phyloP scores from a whole-genome alignment of 2,113 vertebrate genomes.

The Oenanthe melanoleuca region DNA sequence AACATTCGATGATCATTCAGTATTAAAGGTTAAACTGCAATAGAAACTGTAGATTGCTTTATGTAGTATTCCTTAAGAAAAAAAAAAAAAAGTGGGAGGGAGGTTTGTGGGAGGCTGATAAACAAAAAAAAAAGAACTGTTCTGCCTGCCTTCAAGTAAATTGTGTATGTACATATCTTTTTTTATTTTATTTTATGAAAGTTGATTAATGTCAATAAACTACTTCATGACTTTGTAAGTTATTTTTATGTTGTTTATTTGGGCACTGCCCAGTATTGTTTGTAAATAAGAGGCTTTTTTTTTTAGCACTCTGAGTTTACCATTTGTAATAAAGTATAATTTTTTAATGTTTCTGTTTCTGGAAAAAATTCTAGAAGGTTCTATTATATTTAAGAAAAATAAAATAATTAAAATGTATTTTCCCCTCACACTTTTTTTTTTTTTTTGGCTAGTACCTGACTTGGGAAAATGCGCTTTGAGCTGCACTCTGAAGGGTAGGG shows the following conservation, averaged over 20 bases:
- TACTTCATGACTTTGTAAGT: slow-evolving; percentile 94
- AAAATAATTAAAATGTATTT: slow-evolving; percentile 85
- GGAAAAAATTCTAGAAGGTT: slow-evolving; percentile 87
- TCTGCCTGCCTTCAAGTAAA: slow-evolving; percentile 87
- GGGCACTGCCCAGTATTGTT: slow-evolving; percentile 94
- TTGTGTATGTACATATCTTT: slow-evolving; percentile 88
- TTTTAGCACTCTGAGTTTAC: slow-evolving; percentile 96
- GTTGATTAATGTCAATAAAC: slow-evolving; percentile 88
- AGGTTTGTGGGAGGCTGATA: slow-evolving; percentile 75
- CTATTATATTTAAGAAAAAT: slow-evolving; percentile 92
- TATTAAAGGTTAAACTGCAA: slow-evolving; percentile 89
- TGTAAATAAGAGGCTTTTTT: slow-evolving; percentile 93
- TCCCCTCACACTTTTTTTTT: slow-evolving; percentile 58
- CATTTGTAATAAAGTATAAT: slow-evolving; percentile 98
- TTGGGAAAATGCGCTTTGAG: slow-evolving; percentile 23
- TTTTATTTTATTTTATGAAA: slow-evolving; percentile 92
- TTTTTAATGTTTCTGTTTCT: slow-evolving; percentile 93
- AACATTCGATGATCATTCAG: slow-evolving; percentile 89
- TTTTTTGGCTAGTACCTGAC: background rate
- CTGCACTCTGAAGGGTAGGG: background rate
- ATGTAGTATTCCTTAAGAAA: slow-evolving; percentile 80
- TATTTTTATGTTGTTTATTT: slow-evolving; percentile 95
- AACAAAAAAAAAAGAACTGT: slow-evolving; percentile 73
- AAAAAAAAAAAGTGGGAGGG: slow-evolving; percentile 72
- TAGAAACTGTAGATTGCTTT: slow-evolving; percentile 88